These are phyloP conservation scores for Fragum sueziense DNA, from an alignment of 2,888 invertebrate species.

Conservation along the genomic window DNA sequence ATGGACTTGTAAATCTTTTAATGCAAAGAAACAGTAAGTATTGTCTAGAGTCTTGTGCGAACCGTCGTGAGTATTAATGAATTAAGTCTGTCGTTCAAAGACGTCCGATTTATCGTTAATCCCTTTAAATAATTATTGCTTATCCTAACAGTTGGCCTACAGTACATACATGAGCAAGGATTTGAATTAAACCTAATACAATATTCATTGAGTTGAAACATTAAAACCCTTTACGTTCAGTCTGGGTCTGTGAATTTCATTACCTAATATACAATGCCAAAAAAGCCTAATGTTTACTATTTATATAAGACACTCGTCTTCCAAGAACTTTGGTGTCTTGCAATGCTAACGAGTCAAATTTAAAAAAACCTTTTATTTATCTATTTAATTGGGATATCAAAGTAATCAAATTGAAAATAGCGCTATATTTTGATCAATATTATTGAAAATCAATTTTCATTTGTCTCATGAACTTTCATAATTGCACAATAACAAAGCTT, in stretches of 20 bases:
- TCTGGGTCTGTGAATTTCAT: background rate
- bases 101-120: background rate
- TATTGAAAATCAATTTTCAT: too few species aligned
- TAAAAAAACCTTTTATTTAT: too few species aligned
- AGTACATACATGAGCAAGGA: background rate
- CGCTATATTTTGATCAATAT: too few species aligned
- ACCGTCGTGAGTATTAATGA: background rate
- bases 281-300: background rate
- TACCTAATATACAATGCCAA: background rate
- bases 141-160: background rate
- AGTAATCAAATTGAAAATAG: too few species aligned
- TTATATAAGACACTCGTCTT: too few species aligned
- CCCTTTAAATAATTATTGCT: constrained; percentile 8
- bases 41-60: background rate
- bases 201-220: background rate
- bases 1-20: too few species aligned
- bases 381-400: too few species aligned
- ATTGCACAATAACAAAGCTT: too few species aligned
- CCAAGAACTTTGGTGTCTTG: too few species aligned
- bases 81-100: background rate
- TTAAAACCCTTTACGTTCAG: background rate
- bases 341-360: too few species aligned
- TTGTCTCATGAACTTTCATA: too few species aligned
- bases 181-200: background rate
- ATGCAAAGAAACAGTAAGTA: too few species aligned